A percentile compares a stretch with the other conserved stretches of the same genome.
phyloP scores from a whole-genome alignment of 2,888 invertebrate genomes.

The Mythimna vitellina region DNA sequence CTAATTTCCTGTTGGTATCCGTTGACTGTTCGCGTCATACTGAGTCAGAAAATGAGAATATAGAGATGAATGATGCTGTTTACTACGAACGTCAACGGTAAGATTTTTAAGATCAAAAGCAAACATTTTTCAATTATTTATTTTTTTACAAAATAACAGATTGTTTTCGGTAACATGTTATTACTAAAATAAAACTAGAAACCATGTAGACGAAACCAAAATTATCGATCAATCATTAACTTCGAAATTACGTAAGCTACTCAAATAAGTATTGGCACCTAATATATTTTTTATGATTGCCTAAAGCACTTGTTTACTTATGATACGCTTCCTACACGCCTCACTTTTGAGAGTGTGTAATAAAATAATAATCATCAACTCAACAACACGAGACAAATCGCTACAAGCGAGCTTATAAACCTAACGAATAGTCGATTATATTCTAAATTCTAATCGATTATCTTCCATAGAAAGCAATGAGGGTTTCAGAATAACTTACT shows the following conservation, averaged over 20 bases:
- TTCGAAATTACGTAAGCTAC: constrained; percentile 61
- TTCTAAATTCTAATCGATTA: constrained; percentile 55
- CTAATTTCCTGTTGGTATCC: constrained; percentile 83
- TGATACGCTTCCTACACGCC: constrained; percentile 59
- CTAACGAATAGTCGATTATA: constrained; percentile 57
- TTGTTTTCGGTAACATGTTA: constrained; percentile 12
- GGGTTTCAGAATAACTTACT: constrained; percentile 48
- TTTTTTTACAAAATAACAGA: neutral
- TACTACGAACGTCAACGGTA: constrained; percentile 19
- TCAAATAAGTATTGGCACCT: constrained; percentile 64
- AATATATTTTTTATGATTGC: constrained; percentile 63
- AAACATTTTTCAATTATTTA: neutral
- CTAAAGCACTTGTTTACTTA: constrained; percentile 65
- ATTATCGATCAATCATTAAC: constrained; percentile 63
- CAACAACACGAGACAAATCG: constrained; percentile 57
- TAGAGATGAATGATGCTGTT: constrained; percentile 40
- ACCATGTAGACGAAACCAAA: constrained; percentile 51
- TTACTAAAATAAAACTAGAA: constrained; percentile 42
- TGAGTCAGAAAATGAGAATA: constrained; percentile 69
- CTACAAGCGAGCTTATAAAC: constrained; percentile 53
- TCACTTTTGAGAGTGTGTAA: constrained; percentile 50
- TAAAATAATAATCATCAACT: constrained; percentile 58
- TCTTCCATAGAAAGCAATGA: constrained; percentile 58
- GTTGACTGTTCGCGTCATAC: constrained; percentile 67
- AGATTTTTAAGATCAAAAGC: neutral